Conservation (phyloP, 2,113 vertebrate genomes). For the Chelonoidis abingdonii region DNA sequence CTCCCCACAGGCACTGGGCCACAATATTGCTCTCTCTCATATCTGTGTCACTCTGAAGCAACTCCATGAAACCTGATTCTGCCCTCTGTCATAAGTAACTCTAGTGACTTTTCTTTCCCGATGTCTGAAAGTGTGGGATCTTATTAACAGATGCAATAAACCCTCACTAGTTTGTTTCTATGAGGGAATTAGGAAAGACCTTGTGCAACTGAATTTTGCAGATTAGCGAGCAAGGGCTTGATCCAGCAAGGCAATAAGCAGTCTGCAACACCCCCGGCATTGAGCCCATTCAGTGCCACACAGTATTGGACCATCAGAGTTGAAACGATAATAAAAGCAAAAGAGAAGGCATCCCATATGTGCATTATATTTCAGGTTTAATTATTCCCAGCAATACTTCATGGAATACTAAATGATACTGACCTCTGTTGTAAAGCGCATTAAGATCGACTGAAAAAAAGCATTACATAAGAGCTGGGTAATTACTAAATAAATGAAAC, state of each 20-base stretch:
- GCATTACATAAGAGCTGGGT: background rate
- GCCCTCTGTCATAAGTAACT: background rate
- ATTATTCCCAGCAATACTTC: slow-evolving; percentile 26
- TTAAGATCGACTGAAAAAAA: background rate
- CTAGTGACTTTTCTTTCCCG: background rate
- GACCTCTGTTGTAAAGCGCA: background rate
- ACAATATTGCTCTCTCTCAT: background rate
- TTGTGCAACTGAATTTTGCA: fast-evolving
- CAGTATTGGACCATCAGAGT: background rate
- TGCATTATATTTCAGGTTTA: background rate
- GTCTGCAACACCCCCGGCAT: fast-evolving
- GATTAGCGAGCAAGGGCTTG: fast-evolving
- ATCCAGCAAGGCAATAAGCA: fast-evolving
- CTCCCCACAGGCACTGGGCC: fast-evolving
- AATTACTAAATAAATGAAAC: background rate
- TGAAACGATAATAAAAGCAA: background rate
- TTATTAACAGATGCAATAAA: background rate
- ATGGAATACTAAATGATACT: background rate
- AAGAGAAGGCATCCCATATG: background rate
- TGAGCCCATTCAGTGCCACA: background rate
- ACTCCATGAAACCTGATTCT: background rate
- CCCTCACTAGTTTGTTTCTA: background rate
- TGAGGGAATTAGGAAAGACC: background rate
- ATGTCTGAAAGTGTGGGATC: background rate
- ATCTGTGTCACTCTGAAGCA: background rate